Evolutionary conservation across 2,797 vertebrate species (phyloP), one percentile per base, ranked within the genome.

Genomic region (Enteromius argenteus): DNA sequence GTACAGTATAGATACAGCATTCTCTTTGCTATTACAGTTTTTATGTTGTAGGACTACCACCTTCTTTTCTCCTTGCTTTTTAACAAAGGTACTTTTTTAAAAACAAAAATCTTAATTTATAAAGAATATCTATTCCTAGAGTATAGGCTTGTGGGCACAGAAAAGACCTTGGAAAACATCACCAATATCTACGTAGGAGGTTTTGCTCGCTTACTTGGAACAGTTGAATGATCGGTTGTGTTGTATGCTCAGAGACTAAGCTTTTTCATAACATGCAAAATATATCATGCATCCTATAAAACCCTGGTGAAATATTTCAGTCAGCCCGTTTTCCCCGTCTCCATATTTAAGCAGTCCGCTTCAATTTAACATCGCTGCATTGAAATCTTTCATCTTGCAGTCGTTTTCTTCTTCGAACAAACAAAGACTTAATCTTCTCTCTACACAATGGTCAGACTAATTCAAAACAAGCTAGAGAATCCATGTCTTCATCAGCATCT

Each of bases 21-120:
- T 92, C 93, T 91, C 90, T 93, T 92, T 86, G 89, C 91, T 90
- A 90, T 93, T 89, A 89, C 92, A 86, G 92, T 94, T 93, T 86
- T 86, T 92, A 49, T 49, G 92, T 88, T 73, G 90, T 90, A 88
- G 89, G 84, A 86, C 91, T 92, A 91, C 90, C 84, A 88, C 92
- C 91, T 87, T 77, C 84, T 88, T 84, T 92, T 88, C 85, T 90
- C 81, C 85, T 91, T 90, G 84, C 89, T 64, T 58, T 89, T 87
- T 88, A 80, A 86, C 85, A 79, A 89, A 90, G 89, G 92, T 91
- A 56, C 51, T 87, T 91, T 92, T 79, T 37, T 35, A 27, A 68
- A 39, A n/a, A 42, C 7, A 35, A 66, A 19, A 35, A 64, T 67
- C 78, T 83, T 80, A 21, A 71, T 87, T 71, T 87, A 79, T 79